Evolutionary conservation across 2,113 vertebrate species (phyloP).

Genomic region (Alaudala cheleensis): DNA sequence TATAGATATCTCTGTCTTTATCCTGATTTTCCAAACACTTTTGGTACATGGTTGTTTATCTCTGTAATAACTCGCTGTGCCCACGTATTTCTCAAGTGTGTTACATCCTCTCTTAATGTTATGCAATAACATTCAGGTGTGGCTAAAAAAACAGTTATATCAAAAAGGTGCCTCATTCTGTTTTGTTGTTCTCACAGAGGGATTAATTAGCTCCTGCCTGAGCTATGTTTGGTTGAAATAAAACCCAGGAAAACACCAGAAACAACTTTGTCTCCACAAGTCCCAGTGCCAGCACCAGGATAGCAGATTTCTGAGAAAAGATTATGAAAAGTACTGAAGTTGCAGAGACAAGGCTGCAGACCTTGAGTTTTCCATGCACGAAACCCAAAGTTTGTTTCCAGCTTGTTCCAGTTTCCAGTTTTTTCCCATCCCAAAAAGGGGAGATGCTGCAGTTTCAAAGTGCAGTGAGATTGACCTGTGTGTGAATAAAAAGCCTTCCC

Average conservation of each 20-base stretch:
- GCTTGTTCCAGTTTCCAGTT: background rate
- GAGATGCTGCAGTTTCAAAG: background rate
- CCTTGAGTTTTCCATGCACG: background rate
- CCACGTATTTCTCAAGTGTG: background rate
- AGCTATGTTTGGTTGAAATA: background rate
- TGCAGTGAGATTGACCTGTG: background rate
- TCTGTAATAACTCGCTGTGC: rapidly evolving
- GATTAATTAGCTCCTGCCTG: background rate
- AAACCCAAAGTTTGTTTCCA: background rate
- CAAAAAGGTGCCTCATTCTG: background rate
- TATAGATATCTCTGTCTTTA: background rate
- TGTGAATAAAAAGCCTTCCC: background rate
- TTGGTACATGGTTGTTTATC: rapidly evolving
- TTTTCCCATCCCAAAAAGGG: background rate
- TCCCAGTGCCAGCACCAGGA: background rate
- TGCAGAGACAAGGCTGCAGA: background rate
- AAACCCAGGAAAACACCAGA: background rate
- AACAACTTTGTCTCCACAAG: background rate
- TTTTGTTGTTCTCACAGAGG: background rate
- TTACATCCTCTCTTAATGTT: background rate
- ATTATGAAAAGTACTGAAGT: background rate
- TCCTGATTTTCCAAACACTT: background rate
- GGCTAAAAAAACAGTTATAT: background rate
- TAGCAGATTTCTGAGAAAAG: rapidly evolving
- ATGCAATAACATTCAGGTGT: background rate